Base-by-base conservation (phyloP, 1,140 invertebrate genomes). In the Chrysoperla carnea region DNA sequence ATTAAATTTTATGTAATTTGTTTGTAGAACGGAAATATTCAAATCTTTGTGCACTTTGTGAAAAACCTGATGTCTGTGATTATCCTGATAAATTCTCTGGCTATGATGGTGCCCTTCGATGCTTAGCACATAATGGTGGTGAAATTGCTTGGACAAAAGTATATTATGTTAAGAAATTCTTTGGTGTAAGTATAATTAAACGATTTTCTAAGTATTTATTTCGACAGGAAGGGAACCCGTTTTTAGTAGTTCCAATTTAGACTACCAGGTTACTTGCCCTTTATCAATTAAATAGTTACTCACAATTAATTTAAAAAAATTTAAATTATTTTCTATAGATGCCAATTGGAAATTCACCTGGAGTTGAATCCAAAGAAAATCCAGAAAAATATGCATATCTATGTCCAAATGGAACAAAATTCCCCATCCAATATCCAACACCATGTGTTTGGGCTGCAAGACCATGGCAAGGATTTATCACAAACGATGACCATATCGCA, bases 111-210 rank as follows among this genome's bases (percentile, higher is more conserved):
- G 81, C 84, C 5, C 66, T 91, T 13, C 63, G 78, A 11, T 93
- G 88, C 61, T 54, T 93, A 35, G 73, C 77, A 7, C 73, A 82
- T 43, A 78, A 81, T 35, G 72, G 72, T 1, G 87, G 84, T 1
- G 72, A 91, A 44, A 72, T 91, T 1, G 86, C 85, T 4, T 91
- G 86, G 62, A 80, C 84, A 2, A 84, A 86, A 58, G 75, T 87
- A 43, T 78, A 82, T 45, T 84, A 69, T 42, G 78, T 88, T 1
- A 69, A 73, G 45, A 74, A 78, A 52, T 83, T 83, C 63, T 83
- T 84, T 55, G 73, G 74, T 4, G 67, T 77, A 57, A 63, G 67
- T 64, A 28, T 23, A 42, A 36, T 11, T 9, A 28, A 9, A 5
- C 12, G 27, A 33, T 31, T n/a, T n/a, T n/a, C n/a, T n/a, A n/a